phyloP scores from a whole-genome alignment of 2,888 invertebrate genomes.

The Limenitis camilla region DNA sequence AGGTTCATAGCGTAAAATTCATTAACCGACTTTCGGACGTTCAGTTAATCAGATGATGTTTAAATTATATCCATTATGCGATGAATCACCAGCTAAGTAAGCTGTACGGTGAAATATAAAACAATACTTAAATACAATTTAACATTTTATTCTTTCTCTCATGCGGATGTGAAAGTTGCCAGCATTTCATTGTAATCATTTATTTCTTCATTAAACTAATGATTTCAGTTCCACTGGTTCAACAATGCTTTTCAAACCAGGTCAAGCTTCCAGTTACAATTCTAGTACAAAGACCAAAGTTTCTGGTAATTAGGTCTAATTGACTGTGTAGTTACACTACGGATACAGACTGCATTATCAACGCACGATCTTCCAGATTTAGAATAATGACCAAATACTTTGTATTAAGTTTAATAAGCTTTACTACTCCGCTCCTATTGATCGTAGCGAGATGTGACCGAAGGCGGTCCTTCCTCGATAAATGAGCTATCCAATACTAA shows the following conservation, averaged over 20 bases:
- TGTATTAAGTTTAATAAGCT: too few species aligned
- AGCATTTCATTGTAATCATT: conserved; percentile 7
- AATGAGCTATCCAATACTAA: too few species aligned
- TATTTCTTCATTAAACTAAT: not conserved
- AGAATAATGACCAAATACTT: too few species aligned
- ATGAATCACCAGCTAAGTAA: conserved; percentile 7
- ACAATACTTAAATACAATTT: conserved; percentile 6
- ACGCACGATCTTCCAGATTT: too few species aligned
- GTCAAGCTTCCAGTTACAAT: not conserved
- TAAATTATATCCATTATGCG: not conserved
- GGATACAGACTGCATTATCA: too few species aligned
- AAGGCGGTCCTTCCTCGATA: too few species aligned
- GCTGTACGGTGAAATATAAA: conserved; percentile 2
- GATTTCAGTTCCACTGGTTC: not conserved
- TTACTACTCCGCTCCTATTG: too few species aligned
- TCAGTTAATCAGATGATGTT: not conserved
- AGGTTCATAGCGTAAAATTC: too few species aligned
- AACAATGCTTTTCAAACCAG: not conserved
- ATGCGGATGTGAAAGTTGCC: conserved; percentile 12
- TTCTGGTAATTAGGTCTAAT: too few species aligned
- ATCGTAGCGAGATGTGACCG: too few species aligned
- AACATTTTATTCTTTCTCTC: conserved; percentile 8
- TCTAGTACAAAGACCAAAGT: too few species aligned
- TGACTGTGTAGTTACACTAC: too few species aligned
- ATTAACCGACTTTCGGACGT: not conserved